Conservation (phyloP, 2,888 invertebrate genomes). For the Euclidia mi region DNA sequence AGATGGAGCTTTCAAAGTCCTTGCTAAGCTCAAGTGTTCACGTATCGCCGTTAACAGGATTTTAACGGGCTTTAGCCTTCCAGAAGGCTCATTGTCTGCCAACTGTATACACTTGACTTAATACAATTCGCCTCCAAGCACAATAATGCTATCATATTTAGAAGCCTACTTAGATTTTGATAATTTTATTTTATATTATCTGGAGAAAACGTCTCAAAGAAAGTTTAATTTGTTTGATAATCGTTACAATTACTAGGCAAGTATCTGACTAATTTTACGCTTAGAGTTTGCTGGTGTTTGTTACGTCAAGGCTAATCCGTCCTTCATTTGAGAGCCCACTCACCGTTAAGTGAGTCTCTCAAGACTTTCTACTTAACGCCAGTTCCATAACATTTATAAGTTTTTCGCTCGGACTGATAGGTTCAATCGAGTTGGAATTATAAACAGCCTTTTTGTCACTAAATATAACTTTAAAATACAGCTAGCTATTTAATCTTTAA, state of each 20-base stretch:
- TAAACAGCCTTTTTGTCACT: too few relatives aligned
- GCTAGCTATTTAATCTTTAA: too few relatives aligned
- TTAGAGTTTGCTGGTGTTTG: not conserved
- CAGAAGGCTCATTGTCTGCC: constrained; percentile 46
- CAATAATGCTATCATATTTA: constrained; percentile 12
- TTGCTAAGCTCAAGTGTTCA: constrained; percentile 55
- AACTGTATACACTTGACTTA: constrained; percentile 26
- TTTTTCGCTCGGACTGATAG: too few relatives aligned
- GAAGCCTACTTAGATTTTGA: not conserved
- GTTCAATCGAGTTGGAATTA: too few relatives aligned
- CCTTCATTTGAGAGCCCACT: not conserved
- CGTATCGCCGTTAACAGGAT: constrained; percentile 60
- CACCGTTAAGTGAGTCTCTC: not conserved
- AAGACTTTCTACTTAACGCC: not conserved
- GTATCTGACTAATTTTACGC: not conserved
- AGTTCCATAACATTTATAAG: not conserved
- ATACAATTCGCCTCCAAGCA: constrained; percentile 10
- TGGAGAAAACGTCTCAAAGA: not conserved
- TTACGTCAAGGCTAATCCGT: not conserved
- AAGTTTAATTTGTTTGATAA: not conserved
- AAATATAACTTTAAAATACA: too few relatives aligned
- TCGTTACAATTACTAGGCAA: not conserved
- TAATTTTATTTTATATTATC: constrained; percentile 1
- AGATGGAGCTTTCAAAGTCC: constrained; percentile 56
- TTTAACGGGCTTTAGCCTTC: constrained; percentile 54